phyloP scores from a whole-genome alignment of 2,797 vertebrate genomes.

The Protonibea diacanthus region DNA sequence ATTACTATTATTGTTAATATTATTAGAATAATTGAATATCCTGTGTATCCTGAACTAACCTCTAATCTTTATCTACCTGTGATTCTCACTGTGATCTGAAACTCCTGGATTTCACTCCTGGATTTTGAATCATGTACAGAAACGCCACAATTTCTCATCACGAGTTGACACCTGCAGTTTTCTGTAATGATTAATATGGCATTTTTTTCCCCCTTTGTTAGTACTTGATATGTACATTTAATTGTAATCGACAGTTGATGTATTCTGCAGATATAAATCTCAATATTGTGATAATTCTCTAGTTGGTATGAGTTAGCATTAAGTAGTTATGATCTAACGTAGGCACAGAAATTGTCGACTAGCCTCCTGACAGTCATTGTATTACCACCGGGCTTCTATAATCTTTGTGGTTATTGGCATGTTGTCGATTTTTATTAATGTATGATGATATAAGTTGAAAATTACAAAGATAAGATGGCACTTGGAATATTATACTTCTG shows the following conservation, averaged over 20 bases:
- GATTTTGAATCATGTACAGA: constrained; percentile 56
- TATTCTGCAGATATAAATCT: constrained; percentile 72
- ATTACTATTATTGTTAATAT: constrained; percentile 40
- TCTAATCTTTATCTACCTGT: constrained; percentile 60
- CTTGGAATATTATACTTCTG: constrained; percentile 72
- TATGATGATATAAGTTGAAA: constrained; percentile 59
- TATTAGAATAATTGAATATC: constrained; percentile 32
- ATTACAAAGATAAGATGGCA: constrained; percentile 58
- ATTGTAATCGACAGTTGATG: constrained; percentile 69
- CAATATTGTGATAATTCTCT: constrained; percentile 70
- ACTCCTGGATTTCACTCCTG: constrained; percentile 34
- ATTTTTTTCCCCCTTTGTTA: constrained; percentile 34
- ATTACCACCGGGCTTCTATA: constrained; percentile 65
- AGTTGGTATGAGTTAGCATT: constrained; percentile 68
- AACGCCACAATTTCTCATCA: constrained; percentile 11
- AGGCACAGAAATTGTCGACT: constrained; percentile 48
- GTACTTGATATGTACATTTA: constrained; percentile 58
- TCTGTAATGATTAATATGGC: constrained; percentile 33
- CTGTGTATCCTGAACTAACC: constrained; percentile 53
- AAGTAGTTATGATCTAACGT: constrained; percentile 55
- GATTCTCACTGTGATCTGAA: constrained; percentile 75
- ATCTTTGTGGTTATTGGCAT: constrained; percentile 78
- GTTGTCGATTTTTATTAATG: constrained; percentile 71
- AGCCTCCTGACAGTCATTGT: constrained; percentile 48
- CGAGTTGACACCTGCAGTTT: constrained; percentile 36